A percentile compares a stretch with the other conserved stretches of the same genome.
These are phyloP conservation scores for Hydrocynus forskahlii DNA, from an alignment of 2,797 vertebrate species.

Conservation along the genomic window DNA sequence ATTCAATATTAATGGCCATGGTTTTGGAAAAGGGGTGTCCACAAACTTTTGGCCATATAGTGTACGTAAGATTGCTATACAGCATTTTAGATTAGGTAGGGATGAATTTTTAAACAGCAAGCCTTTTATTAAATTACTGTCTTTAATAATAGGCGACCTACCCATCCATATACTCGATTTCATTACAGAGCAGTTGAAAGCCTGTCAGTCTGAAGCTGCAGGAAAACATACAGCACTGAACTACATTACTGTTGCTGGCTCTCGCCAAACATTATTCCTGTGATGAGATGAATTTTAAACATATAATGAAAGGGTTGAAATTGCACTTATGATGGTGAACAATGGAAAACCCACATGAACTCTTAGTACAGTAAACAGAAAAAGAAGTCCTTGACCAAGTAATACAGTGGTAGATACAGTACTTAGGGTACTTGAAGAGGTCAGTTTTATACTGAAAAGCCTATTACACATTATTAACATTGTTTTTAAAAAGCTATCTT, in stretches of 20 bases:
- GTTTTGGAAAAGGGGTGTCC: too few species aligned
- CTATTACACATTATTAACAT: too few species aligned
- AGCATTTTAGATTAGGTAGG: not conserved
- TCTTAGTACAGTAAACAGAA: not conserved
- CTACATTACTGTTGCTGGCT: not conserved
- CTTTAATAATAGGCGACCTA: conserved; percentile 14
- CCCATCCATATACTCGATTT: conserved; percentile 5
- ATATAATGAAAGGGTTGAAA: not conserved
- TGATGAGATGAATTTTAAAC: not conserved
- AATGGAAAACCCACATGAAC: not conserved
- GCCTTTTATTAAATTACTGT: conserved; percentile 7
- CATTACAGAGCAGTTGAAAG: conserved; percentile 8
- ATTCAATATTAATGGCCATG: too few species aligned
- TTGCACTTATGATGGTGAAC: not conserved
- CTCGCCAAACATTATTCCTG: not conserved
- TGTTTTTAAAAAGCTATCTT: too few species aligned
- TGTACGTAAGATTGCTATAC: not conserved
- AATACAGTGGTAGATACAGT: not conserved
- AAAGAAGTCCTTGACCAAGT: not conserved
- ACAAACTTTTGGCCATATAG: too few species aligned
- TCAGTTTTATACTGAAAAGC: too few species aligned
- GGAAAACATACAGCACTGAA: conserved; percentile 14
- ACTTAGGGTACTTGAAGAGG: too few species aligned
- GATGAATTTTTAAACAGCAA: conserved; percentile 10
- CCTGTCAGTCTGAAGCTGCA: conserved; percentile 11